Percentiles rank a stretch among this genome's conserved stretches.
Evolutionary conservation across 1,140 invertebrate genomes (phyloP).

Genomic region (Drosophila burlai): DNA sequence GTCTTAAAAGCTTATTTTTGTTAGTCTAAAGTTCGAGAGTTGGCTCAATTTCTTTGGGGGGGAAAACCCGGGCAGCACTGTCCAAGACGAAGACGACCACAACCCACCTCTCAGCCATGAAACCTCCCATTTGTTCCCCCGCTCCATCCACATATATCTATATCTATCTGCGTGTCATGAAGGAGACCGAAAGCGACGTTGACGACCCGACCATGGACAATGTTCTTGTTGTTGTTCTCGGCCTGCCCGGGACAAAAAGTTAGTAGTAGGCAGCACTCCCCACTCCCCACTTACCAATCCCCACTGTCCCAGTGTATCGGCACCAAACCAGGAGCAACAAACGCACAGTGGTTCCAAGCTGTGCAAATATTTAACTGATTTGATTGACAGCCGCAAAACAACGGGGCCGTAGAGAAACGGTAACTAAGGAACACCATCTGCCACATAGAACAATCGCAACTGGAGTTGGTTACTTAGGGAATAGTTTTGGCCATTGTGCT

Average conservation of each 20-base stretch:
- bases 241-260: constrained; percentile 35
- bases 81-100: constrained; percentile 1
- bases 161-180: constrained; percentile 35
- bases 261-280: constrained; percentile 32
- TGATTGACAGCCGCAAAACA: constrained; percentile 27
- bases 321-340: constrained; percentile 33
- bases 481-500: constrained; percentile 26
- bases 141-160: constrained; percentile 12
- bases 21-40: neutral
- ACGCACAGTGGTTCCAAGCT: constrained; percentile 47
- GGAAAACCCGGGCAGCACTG: constrained; percentile 1
- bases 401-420: neutral
- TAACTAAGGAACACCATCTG: constrained; percentile 22
- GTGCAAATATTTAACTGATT: constrained; percentile 41
- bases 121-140: neutral
- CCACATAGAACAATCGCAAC: constrained; percentile 10
- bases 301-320: too few relatives aligned
- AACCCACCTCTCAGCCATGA: neutral
- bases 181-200: constrained; percentile 31
- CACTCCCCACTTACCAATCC: neutral
- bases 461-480: constrained; percentile 18
- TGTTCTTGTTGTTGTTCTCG: constrained; percentile 62
- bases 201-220: constrained; percentile 74
- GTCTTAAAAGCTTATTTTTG: neutral
- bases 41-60: neutral